Percentiles rank a stretch among this genome's conserved stretches.
phyloP scores from a whole-genome alignment of 2,888 invertebrate genomes.

The Cheiracanthium punctorium region DNA sequence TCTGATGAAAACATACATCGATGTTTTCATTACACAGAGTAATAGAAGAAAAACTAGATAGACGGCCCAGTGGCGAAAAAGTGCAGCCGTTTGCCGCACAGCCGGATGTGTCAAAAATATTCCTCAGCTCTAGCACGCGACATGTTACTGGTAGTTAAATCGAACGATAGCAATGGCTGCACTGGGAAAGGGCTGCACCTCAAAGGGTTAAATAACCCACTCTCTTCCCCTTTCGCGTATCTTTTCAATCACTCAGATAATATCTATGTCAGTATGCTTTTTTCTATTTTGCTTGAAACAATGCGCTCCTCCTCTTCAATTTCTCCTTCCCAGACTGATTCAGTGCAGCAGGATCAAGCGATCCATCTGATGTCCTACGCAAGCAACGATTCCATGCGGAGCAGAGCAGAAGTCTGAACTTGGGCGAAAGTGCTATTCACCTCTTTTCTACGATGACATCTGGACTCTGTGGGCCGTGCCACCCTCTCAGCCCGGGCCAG shows the following conservation, averaged over 20 bases:
- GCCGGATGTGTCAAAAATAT: no score
- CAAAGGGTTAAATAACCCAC: no score
- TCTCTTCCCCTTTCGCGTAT: not conserved
- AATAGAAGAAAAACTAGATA: no score
- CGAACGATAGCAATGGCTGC: no score
- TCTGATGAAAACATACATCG: no score
- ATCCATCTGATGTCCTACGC: not conserved
- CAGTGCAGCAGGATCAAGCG: not conserved
- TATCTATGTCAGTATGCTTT: constrained; percentile 55
- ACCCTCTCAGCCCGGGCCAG: not conserved
- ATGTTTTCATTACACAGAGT: no score
- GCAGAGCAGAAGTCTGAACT: not conserved
- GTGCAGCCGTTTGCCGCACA: no score
- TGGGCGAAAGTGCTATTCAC: constrained; percentile 2
- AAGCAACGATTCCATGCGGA: not conserved
- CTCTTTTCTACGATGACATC: not conserved
- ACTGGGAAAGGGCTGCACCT: no score
- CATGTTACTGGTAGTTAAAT: no score
- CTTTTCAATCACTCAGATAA: constrained; percentile 19
- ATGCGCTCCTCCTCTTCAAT: constrained; percentile 27
- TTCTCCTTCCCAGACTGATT: not conserved
- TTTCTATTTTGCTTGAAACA: no score
- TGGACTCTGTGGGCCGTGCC: not conserved
- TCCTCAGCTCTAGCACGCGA: no score
- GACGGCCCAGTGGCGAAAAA: no score